Conservation (phyloP, 2,888 invertebrate species). For the Cybosia mesomella region DNA sequence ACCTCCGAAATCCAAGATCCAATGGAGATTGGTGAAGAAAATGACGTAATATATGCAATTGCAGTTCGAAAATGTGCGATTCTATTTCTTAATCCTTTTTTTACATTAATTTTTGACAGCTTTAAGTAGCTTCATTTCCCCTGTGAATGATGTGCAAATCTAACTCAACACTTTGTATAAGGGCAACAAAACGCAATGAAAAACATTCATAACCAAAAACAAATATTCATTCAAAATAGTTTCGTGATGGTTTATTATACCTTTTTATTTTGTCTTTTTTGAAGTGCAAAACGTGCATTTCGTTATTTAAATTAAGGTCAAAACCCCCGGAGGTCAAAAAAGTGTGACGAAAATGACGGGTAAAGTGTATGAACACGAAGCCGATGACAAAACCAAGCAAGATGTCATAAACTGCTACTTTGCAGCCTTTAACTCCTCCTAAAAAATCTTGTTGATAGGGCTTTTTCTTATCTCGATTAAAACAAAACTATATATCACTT, state of each 20-base stretch:
- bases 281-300: not conserved
- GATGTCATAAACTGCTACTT: not conserved
- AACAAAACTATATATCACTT: not conserved
- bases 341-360: not conserved
- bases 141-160: no score
- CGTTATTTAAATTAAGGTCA: not conserved
- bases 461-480: not conserved
- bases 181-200: not conserved
- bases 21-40: no score
- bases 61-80: no score
- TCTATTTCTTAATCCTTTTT: no score
- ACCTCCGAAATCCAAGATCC: no score
- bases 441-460: not conserved
- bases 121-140: no score
- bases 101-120: no score
- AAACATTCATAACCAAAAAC: not conserved
- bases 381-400: constrained; percentile 6
- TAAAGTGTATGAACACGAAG: not conserved
- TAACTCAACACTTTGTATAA: no score
- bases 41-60: no score
- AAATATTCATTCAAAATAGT: not conserved
- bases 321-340: not conserved
- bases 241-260: not conserved
- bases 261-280: no score
- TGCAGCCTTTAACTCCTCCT: not conserved